Evolutionary conservation across 23 tunicate species (phyloP).

Genomic region (Oikopleura albicans): DNA sequence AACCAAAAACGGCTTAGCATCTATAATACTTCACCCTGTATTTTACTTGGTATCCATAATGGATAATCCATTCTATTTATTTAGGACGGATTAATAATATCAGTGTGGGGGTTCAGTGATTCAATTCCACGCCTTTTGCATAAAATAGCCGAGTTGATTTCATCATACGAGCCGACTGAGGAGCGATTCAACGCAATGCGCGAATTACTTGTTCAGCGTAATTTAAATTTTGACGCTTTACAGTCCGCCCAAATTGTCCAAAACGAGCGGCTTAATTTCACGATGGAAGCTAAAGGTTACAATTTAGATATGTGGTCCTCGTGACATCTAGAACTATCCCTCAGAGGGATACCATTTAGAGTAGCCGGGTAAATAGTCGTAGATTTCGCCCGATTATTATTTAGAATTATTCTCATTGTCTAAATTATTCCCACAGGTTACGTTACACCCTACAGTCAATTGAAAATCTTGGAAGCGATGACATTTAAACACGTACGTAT

Average conservation of each 20-base stretch:
- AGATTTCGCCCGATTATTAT: no score
- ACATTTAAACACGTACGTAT: neutral
- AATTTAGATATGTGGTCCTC: no score
- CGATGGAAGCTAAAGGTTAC: neutral
- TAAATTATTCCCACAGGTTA: no score
- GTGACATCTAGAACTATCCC: no score
- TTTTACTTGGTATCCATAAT: no score
- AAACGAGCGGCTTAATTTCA: neutral
- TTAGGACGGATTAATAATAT: neutral
- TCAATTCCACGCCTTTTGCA: neutral
- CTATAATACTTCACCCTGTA: no score
- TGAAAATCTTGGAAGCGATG: neutral
- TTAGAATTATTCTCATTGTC: no score
- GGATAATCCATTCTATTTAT: no score
- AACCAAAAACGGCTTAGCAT: no score
- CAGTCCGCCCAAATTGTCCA: neutral
- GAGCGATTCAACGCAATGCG: neutral
- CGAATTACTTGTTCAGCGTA: neutral
- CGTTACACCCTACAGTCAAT: neutral
- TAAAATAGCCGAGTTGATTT: neutral
- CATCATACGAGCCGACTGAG: neutral
- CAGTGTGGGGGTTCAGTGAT: conserved; percentile 4
- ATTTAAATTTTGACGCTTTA: neutral
- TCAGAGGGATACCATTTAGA: no score
- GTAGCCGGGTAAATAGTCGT: no score